Evolutionary conservation across 2,888 invertebrate species (phyloP), one percentile per base, ranked within the genome.

Genomic region (Zootermopsis nevadensis): DNA sequence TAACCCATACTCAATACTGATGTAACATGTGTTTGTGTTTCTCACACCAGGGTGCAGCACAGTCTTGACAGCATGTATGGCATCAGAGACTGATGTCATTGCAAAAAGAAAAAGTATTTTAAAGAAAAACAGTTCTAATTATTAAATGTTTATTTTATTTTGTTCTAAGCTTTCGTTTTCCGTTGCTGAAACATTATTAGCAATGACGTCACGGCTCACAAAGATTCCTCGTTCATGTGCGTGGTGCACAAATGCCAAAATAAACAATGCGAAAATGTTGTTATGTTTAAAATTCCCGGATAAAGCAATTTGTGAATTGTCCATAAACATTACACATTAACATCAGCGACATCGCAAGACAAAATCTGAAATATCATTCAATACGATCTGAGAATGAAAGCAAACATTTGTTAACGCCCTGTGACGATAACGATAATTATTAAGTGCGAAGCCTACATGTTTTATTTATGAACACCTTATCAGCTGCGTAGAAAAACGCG

Each of bases 121-220:
- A 31, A 30, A 30, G 69, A 77, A 77, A 79, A 55, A 79, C 27
- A 66, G 35, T n/a, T 31, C 31, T 35, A 79, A 79, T 79, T 79
- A 79, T 79, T 66, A 79, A 79, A 38, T 79, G 79, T 79, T 60
- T 79, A 66, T 33, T 66, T 79, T 79, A 66, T 66, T 35, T n/a
- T 27, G 79, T 66, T 66, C n/a, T 66, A 35, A 33, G 38, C 38
- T 24, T 24, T 30, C 27, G 69, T 6, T 33, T 33, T 33, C 22
- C 22, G 15, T 38, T 38, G n/a, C 69, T 69, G 33, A 22, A 22
- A 31, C 31, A 69, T 69, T 69, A 69, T 31, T 19, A 31, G 69
- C 69, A 22, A 69, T 69, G 69, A 69, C 69, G 33, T 69, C 69
- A 69, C 15, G 31, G 60, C 27, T 60, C 60, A 60, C 27, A 6